A percentile compares a stretch with the other conserved stretches of the same genome.
Conservation (phyloP, 2,888 invertebrate genomes). For the Leptinotarsa tumamoca region DNA sequence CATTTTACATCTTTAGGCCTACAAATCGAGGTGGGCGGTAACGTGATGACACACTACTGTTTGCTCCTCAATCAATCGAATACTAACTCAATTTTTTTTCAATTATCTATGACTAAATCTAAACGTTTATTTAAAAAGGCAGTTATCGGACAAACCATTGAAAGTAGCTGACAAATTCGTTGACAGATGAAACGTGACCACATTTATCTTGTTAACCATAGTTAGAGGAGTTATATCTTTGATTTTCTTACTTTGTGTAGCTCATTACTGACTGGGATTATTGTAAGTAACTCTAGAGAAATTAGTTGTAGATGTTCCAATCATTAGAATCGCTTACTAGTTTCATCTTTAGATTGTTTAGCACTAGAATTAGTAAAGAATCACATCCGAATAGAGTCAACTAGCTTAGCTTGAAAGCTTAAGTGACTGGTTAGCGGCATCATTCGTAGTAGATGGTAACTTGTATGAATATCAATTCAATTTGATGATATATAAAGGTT, state of each 20-base stretch:
- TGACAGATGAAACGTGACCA: constrained; percentile 7
- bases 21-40: too few relatives aligned
- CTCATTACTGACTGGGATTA: constrained; percentile 45
- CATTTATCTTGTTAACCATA: background rate
- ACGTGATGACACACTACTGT: too few relatives aligned
- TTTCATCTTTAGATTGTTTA: background rate
- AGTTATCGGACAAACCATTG: background rate
- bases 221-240: constrained; percentile 21
- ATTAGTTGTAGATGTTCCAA: constrained; percentile 20
- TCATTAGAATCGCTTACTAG: constrained; percentile 5
- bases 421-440: background rate
- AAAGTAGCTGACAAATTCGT: background rate
- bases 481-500: too few relatives aligned
- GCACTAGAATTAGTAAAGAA: background rate
- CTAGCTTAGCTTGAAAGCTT: background rate
- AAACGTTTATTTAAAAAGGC: too few relatives aligned
- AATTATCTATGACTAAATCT: background rate
- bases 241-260: constrained; percentile 41
- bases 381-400: background rate
- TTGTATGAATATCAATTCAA: too few relatives aligned
- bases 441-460: too few relatives aligned
- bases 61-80: too few relatives aligned
- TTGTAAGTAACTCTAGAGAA: constrained; percentile 46
- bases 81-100: too few relatives aligned
- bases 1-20: too few relatives aligned